Percentiles rank a stretch among this genome's conserved stretches.
Conservation (phyloP, 2,113 vertebrate genomes). For the Rhabdomys dilectus region DNA sequence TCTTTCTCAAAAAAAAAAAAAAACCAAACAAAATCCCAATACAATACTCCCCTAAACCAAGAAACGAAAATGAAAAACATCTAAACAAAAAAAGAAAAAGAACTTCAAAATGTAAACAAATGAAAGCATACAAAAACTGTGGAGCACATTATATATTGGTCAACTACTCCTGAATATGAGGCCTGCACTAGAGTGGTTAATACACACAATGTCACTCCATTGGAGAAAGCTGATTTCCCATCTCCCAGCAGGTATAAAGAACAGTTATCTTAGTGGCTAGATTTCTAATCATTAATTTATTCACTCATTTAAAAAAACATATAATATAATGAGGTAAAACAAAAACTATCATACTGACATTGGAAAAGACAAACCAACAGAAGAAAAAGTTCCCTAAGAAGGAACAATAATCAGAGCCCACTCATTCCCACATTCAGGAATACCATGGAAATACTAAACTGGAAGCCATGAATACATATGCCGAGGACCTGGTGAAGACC, state of each 20-base stretch:
- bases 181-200: background rate
- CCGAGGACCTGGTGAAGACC: background rate
- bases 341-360: background rate
- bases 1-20: background rate
- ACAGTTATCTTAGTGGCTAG: background rate
- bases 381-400: background rate
- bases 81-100: background rate
- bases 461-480: background rate
- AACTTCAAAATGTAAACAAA: background rate
- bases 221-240: background rate
- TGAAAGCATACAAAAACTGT: background rate
- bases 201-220: background rate
- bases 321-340: background rate
- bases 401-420: background rate
- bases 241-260: background rate
- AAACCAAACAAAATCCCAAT: background rate
- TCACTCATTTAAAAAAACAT: background rate
- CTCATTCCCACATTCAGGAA: background rate
- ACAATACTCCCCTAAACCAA: background rate
- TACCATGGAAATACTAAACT: background rate
- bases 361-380: background rate
- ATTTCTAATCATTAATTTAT: background rate
- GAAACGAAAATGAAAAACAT: background rate
- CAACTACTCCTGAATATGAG: background rate
- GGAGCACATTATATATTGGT: background rate